A percentile compares a stretch with the other conserved stretches of the same genome.
These are phyloP conservation scores for Toxotes lorentzi DNA, from an alignment of 2,797 vertebrate species.

Conservation along the genomic window DNA sequence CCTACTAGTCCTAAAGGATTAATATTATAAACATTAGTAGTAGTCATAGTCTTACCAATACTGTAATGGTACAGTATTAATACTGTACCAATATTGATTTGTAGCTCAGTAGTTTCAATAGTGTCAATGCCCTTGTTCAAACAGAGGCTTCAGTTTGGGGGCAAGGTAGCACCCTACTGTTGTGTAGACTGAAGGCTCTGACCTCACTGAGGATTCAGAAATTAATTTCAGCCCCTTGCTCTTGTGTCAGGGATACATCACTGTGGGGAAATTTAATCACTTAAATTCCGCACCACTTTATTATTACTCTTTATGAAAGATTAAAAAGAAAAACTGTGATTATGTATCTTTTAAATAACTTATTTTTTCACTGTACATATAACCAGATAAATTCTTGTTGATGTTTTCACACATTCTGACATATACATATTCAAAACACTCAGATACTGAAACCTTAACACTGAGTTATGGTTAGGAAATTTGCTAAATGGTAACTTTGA, in stretches of 20 bases:
- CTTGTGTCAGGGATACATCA: neutral
- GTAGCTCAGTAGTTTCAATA: neutral
- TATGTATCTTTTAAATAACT: neutral
- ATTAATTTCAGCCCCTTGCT: neutral
- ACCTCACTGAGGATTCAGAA: constrained; percentile 3
- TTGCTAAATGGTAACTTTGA: neutral
- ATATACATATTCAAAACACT: neutral
- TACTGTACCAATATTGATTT: neutral
- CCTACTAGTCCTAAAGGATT: neutral
- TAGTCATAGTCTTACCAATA: neutral
- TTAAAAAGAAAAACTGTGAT: neutral
- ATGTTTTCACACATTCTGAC: too few species aligned
- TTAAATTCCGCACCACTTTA: neutral
- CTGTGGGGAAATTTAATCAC: neutral
- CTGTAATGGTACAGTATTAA: neutral
- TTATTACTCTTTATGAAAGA: neutral
- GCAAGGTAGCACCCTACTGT: neutral
- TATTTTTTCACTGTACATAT: too few species aligned
- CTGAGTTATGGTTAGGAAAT: neutral
- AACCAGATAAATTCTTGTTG: neutral
- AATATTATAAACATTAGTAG: neutral
- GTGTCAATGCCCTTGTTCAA: neutral
- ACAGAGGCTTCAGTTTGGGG: constrained; percentile 2
- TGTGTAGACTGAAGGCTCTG: constrained; percentile 3
- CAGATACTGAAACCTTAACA: neutral